phyloP scores from a whole-genome alignment of 2,113 vertebrate genomes.

The Oryzias curvinotus region DNA sequence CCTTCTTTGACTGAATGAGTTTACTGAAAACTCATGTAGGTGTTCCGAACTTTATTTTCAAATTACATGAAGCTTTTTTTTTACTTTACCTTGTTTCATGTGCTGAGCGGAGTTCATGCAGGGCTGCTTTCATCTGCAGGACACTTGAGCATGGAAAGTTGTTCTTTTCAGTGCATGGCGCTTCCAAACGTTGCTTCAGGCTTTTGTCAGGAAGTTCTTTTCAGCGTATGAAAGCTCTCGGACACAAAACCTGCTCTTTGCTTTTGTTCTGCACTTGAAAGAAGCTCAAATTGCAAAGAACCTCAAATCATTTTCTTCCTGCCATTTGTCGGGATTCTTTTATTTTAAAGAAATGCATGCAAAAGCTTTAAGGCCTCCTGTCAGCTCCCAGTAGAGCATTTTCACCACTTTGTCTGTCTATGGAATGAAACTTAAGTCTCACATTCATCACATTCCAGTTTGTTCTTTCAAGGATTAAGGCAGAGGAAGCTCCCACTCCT shows the following conservation, averaged over 20 bases:
- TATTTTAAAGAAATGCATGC: slow-evolving; percentile 5
- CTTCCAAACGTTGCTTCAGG: slow-evolving; percentile 51
- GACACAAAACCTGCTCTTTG: slow-evolving; percentile 21
- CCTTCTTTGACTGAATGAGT: too few relatives aligned
- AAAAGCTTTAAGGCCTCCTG: slow-evolving; percentile 10
- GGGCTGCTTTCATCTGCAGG: slow-evolving; percentile 47
- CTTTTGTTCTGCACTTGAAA: slow-evolving; percentile 17
- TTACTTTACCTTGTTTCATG: too few relatives aligned
- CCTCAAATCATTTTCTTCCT: slow-evolving; percentile 6
- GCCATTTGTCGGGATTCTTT: neutral
- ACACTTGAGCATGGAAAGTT: slow-evolving; percentile 30
- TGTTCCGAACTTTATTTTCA: too few relatives aligned
- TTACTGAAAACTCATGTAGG: too few relatives aligned
- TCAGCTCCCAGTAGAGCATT: slow-evolving; percentile 3
- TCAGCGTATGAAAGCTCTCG: slow-evolving; percentile 23
- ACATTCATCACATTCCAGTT: slow-evolving; percentile 29
- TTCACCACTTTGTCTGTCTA: neutral
- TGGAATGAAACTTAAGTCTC: slow-evolving; percentile 10
- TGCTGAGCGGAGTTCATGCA: slow-evolving; percentile 20
- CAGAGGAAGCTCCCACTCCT: slow-evolving; percentile 16
- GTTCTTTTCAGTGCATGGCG: slow-evolving; percentile 42
- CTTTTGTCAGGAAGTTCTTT: slow-evolving; percentile 34
- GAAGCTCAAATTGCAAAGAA: slow-evolving; percentile 19
- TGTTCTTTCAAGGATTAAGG: slow-evolving; percentile 13
- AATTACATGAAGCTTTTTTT: too few relatives aligned